phyloP scores from a whole-genome alignment of 2,888 invertebrate genomes.

The Hyposoter didymator region DNA sequence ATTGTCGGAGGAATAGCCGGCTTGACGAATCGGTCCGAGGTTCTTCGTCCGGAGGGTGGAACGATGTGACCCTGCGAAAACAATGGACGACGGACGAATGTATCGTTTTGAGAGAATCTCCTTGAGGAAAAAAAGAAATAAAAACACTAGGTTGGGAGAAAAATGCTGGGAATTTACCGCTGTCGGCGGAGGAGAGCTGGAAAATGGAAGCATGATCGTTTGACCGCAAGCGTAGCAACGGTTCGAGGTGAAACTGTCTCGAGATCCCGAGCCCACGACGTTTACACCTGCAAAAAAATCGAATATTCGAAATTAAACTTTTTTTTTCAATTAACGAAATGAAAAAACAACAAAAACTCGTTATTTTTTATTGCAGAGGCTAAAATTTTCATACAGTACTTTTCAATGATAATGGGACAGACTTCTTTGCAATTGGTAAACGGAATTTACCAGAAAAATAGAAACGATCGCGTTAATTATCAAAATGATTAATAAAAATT shows the following conservation, averaged over 20 bases:
- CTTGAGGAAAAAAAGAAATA: background rate
- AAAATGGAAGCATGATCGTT: constrained; percentile 83
- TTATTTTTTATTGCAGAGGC: too few relatives aligned
- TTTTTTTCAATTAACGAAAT: too few relatives aligned
- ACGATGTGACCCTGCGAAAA: constrained; percentile 78
- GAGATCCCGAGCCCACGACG: constrained; percentile 79
- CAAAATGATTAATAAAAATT: too few relatives aligned
- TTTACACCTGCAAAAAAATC: constrained; percentile 71
- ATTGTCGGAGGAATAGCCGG: constrained; percentile 91
- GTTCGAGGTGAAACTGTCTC: constrained; percentile 85
- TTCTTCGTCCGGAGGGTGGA: constrained; percentile 86
- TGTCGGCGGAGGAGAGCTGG: constrained; percentile 83
- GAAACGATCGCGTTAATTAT: too few relatives aligned
- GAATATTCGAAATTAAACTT: background rate
- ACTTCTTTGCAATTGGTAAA: too few relatives aligned
- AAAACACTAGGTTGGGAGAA: too few relatives aligned
- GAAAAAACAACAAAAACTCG: too few relatives aligned
- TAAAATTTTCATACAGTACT: too few relatives aligned
- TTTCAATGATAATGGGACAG: too few relatives aligned
- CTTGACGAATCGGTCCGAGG: constrained; percentile 94
- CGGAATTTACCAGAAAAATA: too few relatives aligned
- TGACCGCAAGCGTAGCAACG: constrained; percentile 91
- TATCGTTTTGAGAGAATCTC: background rate
- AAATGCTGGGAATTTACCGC: constrained; percentile 75
- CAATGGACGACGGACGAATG: background rate